Percentiles rank a stretch among this genome's conserved stretches.
phyloP scores from a whole-genome alignment of 2,888 invertebrate genomes.

The Parnassius glacialis region DNA sequence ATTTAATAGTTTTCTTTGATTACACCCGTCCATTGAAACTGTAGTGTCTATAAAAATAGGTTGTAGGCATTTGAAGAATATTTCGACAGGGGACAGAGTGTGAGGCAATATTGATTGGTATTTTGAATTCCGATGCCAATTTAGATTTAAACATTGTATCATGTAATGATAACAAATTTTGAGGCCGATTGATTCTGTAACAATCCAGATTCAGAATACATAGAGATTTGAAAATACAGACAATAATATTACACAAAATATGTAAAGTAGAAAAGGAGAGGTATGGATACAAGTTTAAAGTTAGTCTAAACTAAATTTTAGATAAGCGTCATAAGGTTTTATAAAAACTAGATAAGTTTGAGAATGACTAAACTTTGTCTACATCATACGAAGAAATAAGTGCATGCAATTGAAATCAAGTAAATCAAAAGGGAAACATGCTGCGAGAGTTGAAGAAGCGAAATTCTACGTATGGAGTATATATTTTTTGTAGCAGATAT shows the following conservation, averaged over 20 bases:
- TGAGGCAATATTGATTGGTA: conserved; percentile 39
- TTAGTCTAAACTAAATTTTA: conserved; percentile 29
- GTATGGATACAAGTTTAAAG: conserved; percentile 13
- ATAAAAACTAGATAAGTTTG: conserved; percentile 11
- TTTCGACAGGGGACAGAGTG: conserved; percentile 46
- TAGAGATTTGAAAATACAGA: conserved; percentile 36
- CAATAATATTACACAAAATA: conserved; percentile 36
- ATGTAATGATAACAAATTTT: conserved; percentile 45
- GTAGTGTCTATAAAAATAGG: no score
- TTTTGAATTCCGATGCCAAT: conserved; percentile 55
- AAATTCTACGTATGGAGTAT: conserved; percentile 25
- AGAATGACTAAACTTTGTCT: conserved; percentile 9
- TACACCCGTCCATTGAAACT: no score
- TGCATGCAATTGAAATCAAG: conserved; percentile 26
- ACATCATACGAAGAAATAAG: conserved; percentile 16
- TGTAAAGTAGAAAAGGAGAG: conserved; percentile 1
- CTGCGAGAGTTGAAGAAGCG: conserved; percentile 39
- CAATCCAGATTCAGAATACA: conserved; percentile 55
- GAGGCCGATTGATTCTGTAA: conserved; percentile 45
- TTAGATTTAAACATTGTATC: conserved; percentile 38
- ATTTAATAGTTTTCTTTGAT: no score
- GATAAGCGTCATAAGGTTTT: conserved; percentile 31
- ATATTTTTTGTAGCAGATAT: conserved; percentile 23
- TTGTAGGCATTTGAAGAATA: no score
- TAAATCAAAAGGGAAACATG: conserved; percentile 44